Base-by-base conservation (phyloP, 2,888 invertebrate genomes). In the Habrosyne pyritoides region DNA sequence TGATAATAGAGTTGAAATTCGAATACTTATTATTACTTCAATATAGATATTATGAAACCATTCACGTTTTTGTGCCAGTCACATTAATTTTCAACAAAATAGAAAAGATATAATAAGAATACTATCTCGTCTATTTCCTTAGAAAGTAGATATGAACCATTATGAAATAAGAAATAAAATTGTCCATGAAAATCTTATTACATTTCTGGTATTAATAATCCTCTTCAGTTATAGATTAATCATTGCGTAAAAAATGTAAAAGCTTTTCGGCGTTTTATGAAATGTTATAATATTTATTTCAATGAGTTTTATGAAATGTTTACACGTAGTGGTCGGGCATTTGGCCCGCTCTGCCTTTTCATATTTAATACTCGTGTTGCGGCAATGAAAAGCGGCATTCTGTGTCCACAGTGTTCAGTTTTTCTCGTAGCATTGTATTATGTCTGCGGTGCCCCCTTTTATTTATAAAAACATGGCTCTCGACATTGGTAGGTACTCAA, bases 361-460 rank as follows among this genome's bases (percentile, higher is more conserved):
- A 81, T 81, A 78, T 80, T 83, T 79, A 79, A 81, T 78, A 69
- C 63, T 63, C 56, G 57, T 61, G 69, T 71, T 73, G 77, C 75
- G 67, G 72, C 62, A 60, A 61, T 72, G 69, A 72, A 74, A 73
- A 70, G 60, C 58, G 55, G 61, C 26, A 73, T 72, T 72, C 70
- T 69, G 24, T 26, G 57, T 67, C 63, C 69, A 69, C 60, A 64
- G 71, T 24, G 8, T 73, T 73, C 62, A 60, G 64, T 63, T 66
- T 63, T 60, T 61, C 55, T 61, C 8, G 48, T n/a, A 30, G 21
- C 10, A 50, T 21, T 28, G 52, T 63, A 66, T 64, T 66, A 68
- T 61, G 60, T 56, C 56, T 57, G 50, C 47, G 53, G 57, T 55
- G n/a, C n/a, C 59, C 66, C 60, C 56, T 62, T 62, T 66, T 64